Base-by-base conservation (phyloP, 2,888 invertebrate genomes). In the Aspidiotus destructor region DNA sequence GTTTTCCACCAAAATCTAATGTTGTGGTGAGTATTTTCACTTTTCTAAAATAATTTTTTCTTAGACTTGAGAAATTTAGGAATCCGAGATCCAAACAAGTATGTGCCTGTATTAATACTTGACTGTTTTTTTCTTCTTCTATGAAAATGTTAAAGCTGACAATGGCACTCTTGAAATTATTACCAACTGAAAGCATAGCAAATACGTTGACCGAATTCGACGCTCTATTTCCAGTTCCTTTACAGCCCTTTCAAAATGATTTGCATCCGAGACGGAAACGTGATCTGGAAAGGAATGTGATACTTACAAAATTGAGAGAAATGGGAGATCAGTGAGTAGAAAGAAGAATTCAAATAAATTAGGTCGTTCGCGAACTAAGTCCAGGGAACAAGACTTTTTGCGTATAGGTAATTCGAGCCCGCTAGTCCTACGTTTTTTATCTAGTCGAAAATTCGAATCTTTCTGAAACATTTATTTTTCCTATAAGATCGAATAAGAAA, bases 1-100 rank as follows among this genome's bases (percentile, higher is more conserved):
- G 57, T 65, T 65, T 65, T 57, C 65, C 65, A 41, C 42, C 55
- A 17, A 65, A 65, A 65, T 57, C 65, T 9, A 65, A 65, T 17
- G 55, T 65, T 11, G 65, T 65, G 42, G 65, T 65, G 41, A 65
- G 64, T 64, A 5, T 15, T 28, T 28, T 28, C 28, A 28, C 5
- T 28, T 28, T 28, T 28, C 28, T 28, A 28, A 3, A 5, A 28
- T 28, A 28, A 28, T 28, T 28, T 28, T 28, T 1, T 28, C 28
- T 28, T 1, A 28, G 28, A 28, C 1, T 28, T 28, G 28, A 28
- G 28, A 5, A 28, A 28, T 5, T 28, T 28, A n/a, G 42, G 13
- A 5, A 61, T 7, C 16, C 13, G 10, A 11, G 5, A n/a, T n/a
- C n/a, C 9, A 41, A 41, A 41, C 40, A n/a, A 5, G 17, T 17